Percentiles rank a stretch among this genome's conserved stretches.
Evolutionary conservation across 2,797 vertebrate species (phyloP).

Genomic region (Eulemur albifrons): DNA sequence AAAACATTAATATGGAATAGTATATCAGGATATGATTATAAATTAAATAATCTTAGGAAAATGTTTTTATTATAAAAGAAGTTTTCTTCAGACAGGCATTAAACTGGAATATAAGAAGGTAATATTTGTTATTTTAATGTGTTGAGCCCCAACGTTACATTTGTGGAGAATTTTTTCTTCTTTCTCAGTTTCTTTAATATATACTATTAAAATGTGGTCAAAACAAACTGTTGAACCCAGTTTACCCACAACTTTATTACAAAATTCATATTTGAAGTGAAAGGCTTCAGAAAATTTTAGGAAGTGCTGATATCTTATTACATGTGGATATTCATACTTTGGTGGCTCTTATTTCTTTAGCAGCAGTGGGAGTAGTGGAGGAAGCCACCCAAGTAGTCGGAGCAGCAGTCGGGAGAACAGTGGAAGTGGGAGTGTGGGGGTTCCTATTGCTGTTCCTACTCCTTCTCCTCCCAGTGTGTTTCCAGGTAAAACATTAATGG

Average conservation of each 20-base stretch:
- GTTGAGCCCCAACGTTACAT: background rate
- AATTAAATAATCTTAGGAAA: slow-evolving; percentile 46
- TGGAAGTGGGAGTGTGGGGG: slow-evolving; percentile 97
- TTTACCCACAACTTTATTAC: background rate
- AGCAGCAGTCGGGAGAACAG: slow-evolving; percentile 99
- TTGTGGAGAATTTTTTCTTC: background rate
- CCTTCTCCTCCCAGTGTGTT: slow-evolving; percentile 96
- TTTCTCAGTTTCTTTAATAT: background rate
- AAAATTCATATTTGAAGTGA: slow-evolving; percentile 11
- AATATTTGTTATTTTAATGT: background rate
- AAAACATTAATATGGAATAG: slow-evolving; percentile 9
- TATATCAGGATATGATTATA: slow-evolving; percentile 25
- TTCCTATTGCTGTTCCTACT: slow-evolving; percentile 97
- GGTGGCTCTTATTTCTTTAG: slow-evolving; percentile 84
- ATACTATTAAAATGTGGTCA: slow-evolving; percentile 19
- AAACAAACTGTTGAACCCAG: slow-evolving; percentile 30
- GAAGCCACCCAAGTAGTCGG: slow-evolving; percentile 97
- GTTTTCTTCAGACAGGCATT: slow-evolving; percentile 40
- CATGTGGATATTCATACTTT: slow-evolving; percentile 32
- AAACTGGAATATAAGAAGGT: slow-evolving; percentile 35
- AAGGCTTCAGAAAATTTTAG: slow-evolving; percentile 43
- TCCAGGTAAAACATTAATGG: slow-evolving; percentile 90
- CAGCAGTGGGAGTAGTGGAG: slow-evolving; percentile 97
- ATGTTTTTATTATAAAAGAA: slow-evolving; percentile 22
- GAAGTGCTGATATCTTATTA: background rate